phyloP scores from a whole-genome alignment of 2,797 vertebrate genomes.

The Myiothlypis chrysogaster region DNA sequence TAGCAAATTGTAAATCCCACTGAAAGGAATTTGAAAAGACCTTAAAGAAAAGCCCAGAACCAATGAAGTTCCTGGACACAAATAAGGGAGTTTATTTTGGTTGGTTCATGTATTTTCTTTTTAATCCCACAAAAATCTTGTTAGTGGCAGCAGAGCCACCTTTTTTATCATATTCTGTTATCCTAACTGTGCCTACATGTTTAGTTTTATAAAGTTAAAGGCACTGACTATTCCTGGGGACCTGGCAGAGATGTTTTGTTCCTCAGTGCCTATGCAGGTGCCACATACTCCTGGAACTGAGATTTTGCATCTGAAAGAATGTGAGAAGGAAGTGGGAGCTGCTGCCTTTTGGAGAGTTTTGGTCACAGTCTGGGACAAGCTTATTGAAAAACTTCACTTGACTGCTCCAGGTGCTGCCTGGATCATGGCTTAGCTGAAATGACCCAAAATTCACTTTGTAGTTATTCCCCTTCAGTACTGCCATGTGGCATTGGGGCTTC shows the following conservation, averaged over 20 bases:
- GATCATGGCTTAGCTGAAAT: neutral
- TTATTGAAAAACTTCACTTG: neutral
- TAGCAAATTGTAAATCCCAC: constrained; percentile 78
- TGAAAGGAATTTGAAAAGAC: constrained; percentile 59
- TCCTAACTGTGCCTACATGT: neutral
- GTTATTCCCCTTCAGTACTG: neutral
- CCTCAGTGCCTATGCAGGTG: neutral
- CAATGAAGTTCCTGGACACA: constrained; percentile 28
- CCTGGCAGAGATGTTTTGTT: neutral
- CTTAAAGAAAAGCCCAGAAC: constrained; percentile 50
- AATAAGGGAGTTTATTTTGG: neutral
- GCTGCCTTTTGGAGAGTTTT: neutral
- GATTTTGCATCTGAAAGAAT: neutral
- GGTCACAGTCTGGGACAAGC: neutral
- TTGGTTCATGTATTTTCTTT: neutral
- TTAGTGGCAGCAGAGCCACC: neutral
- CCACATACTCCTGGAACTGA: neutral
- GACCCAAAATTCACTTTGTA: neutral
- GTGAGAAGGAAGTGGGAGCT: neutral
- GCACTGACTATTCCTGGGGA: neutral
- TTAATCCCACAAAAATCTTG: neutral
- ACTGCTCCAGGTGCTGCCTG: neutral
- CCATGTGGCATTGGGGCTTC: neutral
- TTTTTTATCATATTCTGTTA: neutral
- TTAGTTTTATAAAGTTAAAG: neutral